Conservation (phyloP, 1,140 invertebrate species). For the Brachionus koreanus region DNA sequence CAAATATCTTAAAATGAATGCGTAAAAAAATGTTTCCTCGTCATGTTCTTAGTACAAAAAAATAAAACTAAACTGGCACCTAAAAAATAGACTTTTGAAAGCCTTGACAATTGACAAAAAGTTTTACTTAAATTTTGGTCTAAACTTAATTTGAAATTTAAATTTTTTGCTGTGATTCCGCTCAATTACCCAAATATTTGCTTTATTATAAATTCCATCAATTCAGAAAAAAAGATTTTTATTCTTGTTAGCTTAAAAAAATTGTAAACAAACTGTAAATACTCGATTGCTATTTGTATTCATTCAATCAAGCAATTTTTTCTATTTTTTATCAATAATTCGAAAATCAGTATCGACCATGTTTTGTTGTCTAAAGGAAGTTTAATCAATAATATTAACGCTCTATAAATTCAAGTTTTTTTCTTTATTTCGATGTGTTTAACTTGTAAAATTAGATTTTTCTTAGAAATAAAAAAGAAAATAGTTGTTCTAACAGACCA, state of each 20-base stretch:
- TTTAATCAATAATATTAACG: slow-evolving; percentile 15
- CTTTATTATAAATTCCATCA: background rate
- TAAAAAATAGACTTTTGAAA: background rate
- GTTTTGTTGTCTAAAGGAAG: slow-evolving; percentile 24
- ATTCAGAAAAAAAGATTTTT: background rate
- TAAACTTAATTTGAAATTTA: background rate
- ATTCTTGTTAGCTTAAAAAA: background rate
- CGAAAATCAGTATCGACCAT: background rate
- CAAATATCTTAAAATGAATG: too few relatives aligned
- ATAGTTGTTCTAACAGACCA: background rate
- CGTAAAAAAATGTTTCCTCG: background rate
- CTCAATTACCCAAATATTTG: background rate
- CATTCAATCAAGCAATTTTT: background rate
- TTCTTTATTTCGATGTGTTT: background rate
- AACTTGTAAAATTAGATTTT: background rate
- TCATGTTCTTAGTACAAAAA: background rate
- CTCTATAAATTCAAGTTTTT: background rate
- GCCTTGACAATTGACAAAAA: background rate
- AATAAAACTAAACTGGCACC: background rate
- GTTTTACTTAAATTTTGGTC: background rate
- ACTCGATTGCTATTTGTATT: slow-evolving; percentile 4
- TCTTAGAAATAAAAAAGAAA: background rate
- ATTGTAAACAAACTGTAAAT: background rate
- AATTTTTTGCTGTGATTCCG: background rate
- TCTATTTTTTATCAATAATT: slow-evolving; percentile 14